A percentile compares a stretch with the other conserved stretches of the same genome.
Conservation (phyloP, 2,797 vertebrate species). For the Tinamus major region DNA sequence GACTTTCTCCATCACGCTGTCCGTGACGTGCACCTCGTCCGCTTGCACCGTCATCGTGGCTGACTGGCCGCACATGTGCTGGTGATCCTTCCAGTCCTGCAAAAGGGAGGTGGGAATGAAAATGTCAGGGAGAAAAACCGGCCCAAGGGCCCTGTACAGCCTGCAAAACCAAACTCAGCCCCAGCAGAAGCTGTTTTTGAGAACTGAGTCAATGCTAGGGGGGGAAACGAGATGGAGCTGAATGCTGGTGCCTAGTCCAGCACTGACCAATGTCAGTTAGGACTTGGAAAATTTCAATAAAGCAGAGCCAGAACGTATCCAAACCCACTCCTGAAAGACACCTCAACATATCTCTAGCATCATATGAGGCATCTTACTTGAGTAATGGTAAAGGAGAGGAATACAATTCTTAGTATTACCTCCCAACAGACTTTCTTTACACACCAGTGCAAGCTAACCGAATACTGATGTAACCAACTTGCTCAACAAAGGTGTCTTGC, state of each 20-base stretch:
- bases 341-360: not conserved
- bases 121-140: not conserved
- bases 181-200: not conserved
- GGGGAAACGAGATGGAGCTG: rapidly evolving
- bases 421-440: not conserved
- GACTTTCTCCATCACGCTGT: conserved; percentile 89
- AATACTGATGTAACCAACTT: not conserved
- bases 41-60: conserved; percentile 80
- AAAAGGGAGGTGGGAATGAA: not conserved
- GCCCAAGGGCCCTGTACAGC: not conserved
- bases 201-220: rapidly evolving
- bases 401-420: not conserved
- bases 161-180: not conserved
- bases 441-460: not conserved
- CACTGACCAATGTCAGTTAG: not conserved
- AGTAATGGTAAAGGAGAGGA: not conserved
- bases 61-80: conserved; percentile 90
- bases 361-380: not conserved
- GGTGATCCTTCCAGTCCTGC: conserved; percentile 99
- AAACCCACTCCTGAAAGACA: not conserved
- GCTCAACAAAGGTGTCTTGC: not conserved
- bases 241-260: not conserved
- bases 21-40: conserved; percentile 85
- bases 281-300: not conserved
- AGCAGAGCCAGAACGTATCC: not conserved